Evolutionary conservation across 2,113 vertebrate genomes (phyloP), one percentile per base, ranked within the genome.

Genomic region (Cololabis saira): DNA sequence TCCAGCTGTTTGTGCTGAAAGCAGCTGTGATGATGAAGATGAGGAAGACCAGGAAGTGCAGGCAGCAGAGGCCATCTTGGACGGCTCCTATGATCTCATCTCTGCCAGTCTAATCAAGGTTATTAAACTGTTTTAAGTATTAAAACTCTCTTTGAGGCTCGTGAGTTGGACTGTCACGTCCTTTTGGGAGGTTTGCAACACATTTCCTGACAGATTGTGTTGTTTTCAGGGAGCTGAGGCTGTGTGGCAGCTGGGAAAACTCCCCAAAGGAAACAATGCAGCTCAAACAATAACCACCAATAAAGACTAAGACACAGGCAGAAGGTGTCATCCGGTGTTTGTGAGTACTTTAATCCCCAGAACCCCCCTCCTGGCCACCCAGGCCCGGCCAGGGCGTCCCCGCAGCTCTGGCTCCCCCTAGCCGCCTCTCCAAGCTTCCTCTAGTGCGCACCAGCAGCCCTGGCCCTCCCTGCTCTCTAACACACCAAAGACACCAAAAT

Each of bases 401-500:
- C 22, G 78, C 67, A 69, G 87, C 86, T 91, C 70, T 91, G 88
- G 92, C 92, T 93, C 90, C 93, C 92, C 87, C 92, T 93, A 91
- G 89, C 90, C 81, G 87, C 75, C 59, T 78, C 72, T 90, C 80
- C 86, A 87, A 90, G 67, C 89, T 92, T 89, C 87, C 90, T 90
- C 85, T 87, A 81, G 53, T 85, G 85, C 88, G 78, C 71, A 65
- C 77, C 78, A 78, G 45, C 77, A 77, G 86, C 65, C 75, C 57
- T 89, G 79, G 56, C 84, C 80, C 89, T 83, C 76, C 85, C 82
- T 81, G 53, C 42, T 83, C 44, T 51, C 40, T 56, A 45, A 73
- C 63, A 66, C 66, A 42, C 1, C 6, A 73, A 48, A 86, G 10
- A 59, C 58, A 89, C 59, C 59, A 74, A 78, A 85, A 75, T 78